phyloP scores from a whole-genome alignment of 2,888 invertebrate species.

The Falcaria lacertinaria region DNA sequence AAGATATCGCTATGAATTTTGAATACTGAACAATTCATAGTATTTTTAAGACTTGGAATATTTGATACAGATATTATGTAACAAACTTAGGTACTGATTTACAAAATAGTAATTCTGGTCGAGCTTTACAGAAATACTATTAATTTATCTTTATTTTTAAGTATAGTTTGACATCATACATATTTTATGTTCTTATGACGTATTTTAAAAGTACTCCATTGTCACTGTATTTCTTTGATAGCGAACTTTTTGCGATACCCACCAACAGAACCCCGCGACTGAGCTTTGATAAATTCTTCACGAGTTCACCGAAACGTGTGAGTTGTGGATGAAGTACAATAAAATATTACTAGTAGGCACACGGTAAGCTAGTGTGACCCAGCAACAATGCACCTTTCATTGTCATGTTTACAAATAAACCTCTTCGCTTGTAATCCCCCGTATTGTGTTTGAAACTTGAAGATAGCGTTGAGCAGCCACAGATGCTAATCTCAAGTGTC shows the following conservation, averaged over 20 bases:
- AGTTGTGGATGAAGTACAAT: conserved; percentile 62
- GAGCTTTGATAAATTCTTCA: conserved; percentile 45
- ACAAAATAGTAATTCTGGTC: no score
- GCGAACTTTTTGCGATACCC: conserved; percentile 31
- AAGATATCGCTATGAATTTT: background rate
- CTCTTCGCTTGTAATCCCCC: conserved; percentile 70
- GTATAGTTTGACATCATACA: no score
- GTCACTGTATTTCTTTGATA: conserved; percentile 17
- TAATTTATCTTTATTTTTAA: no score
- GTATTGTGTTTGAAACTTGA: conserved; percentile 69
- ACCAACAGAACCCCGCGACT: conserved; percentile 27
- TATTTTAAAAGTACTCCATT: conserved; percentile 15
- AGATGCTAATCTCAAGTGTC: conserved; percentile 81
- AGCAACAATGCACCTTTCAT: conserved; percentile 60
- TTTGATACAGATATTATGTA: no score
- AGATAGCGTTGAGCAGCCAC: conserved; percentile 63
- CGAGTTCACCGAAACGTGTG: conserved; percentile 68
- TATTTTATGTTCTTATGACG: background rate
- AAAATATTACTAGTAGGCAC: conserved; percentile 59
- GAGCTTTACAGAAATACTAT: no score
- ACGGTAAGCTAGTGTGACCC: conserved; percentile 53
- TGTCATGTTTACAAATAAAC: conserved; percentile 79
- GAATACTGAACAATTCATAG: no score
- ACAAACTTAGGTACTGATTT: no score
- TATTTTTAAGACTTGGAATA: no score